Percentiles rank a stretch among this genome's conserved stretches.
phyloP scores from a whole-genome alignment of 2,888 invertebrate species.

The Mimas tiliae region DNA sequence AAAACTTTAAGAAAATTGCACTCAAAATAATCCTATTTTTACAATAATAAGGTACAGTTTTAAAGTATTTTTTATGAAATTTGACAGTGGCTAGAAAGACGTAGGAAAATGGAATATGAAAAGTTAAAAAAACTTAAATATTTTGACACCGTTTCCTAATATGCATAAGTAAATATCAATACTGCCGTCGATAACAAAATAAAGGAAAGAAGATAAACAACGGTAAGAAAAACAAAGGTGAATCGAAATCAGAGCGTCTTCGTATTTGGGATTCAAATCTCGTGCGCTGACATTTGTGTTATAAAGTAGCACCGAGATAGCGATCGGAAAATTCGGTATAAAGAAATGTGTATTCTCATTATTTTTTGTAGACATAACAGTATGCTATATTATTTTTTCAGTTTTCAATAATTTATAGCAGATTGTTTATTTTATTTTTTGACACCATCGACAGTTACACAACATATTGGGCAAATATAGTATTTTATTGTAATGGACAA shows the following conservation, averaged over 20 bases:
- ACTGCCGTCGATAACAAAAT: slow-evolving; percentile 68
- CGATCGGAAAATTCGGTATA: slow-evolving; percentile 24
- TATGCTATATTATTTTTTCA: neutral
- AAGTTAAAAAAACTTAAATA: neutral
- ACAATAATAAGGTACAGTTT: no score
- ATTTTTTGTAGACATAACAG: slow-evolving; percentile 53
- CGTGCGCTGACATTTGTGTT: slow-evolving; percentile 69
- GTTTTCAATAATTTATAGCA: no score
- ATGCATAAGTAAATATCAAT: slow-evolving; percentile 69
- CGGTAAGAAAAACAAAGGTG: slow-evolving; percentile 81
- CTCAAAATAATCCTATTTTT: no score
- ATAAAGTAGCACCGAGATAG: slow-evolving; percentile 39
- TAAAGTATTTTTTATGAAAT: no score
- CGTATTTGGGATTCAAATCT: slow-evolving; percentile 84
- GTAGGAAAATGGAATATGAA: no score
- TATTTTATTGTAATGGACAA: no score
- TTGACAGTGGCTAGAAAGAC: no score
- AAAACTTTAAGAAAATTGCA: no score
- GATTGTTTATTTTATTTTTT: no score
- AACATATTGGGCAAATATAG: no score
- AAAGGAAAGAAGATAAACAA: slow-evolving; percentile 79
- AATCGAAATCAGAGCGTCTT: slow-evolving; percentile 69
- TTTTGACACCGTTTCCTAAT: slow-evolving; percentile 37
- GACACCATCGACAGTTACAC: no score
- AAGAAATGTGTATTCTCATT: slow-evolving; percentile 8